Percentiles rank a stretch among this genome's conserved stretches.
Evolutionary conservation across 2,113 vertebrate genomes (phyloP).

Genomic region (Myrmecophaga tridactyla): DNA sequence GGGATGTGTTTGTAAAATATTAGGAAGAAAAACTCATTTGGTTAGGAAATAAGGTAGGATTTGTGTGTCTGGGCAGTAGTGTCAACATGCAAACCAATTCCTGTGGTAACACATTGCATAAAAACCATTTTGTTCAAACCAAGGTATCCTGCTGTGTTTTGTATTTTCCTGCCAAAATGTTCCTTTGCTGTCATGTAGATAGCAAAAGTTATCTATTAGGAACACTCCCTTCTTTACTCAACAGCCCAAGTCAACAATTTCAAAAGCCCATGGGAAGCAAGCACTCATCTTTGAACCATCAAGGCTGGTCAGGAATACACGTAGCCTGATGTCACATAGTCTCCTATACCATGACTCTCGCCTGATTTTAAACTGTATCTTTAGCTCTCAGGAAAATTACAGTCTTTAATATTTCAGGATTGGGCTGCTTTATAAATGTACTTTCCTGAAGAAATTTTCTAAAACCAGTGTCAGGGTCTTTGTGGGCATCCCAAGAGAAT

Average conservation of each 20-base stretch:
- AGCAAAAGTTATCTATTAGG: constrained; percentile 63
- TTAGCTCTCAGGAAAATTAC: neutral
- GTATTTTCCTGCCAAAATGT: constrained; percentile 66
- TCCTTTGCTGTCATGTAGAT: constrained; percentile 60
- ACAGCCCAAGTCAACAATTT: constrained; percentile 2
- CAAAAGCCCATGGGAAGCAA: neutral
- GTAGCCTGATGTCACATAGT: neutral
- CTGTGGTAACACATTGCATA: constrained; percentile 61
- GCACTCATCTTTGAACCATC: neutral
- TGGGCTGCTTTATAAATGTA: neutral
- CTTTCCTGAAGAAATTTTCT: neutral
- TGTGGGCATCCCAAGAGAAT: neutral
- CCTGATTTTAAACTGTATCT: neutral
- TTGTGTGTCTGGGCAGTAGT: constrained; percentile 39
- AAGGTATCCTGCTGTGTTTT: constrained; percentile 59
- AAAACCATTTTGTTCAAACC: constrained; percentile 77
- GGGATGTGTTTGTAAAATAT: constrained; percentile 47
- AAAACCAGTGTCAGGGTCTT: neutral
- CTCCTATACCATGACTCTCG: neutral
- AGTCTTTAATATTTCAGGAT: neutral
- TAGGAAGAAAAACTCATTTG: constrained; percentile 36
- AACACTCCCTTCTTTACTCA: constrained; percentile 11
- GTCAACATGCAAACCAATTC: constrained; percentile 64
- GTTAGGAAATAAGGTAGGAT: constrained; percentile 45
- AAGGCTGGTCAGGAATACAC: neutral